phyloP scores from a whole-genome alignment of 2,113 vertebrate species.

The Dipodomys stephensi region DNA sequence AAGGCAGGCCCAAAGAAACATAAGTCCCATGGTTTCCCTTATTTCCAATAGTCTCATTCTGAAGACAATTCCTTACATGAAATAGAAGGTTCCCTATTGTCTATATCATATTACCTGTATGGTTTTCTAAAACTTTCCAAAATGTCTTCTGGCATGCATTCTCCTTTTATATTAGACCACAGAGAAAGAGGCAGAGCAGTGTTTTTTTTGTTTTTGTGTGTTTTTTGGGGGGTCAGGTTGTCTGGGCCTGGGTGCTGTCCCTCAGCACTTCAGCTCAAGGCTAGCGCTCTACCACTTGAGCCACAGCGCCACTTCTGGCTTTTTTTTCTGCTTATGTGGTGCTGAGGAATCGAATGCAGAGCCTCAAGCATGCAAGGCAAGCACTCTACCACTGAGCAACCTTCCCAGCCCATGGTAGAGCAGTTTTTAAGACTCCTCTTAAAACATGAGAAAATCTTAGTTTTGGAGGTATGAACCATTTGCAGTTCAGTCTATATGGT shows the following conservation, averaged over 20 bases:
- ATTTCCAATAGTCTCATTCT: neutral
- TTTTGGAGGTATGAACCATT: neutral
- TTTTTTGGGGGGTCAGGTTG: no score
- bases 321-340: no score
- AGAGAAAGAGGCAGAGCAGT: neutral
- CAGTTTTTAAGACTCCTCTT: neutral
- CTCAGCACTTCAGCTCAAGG: no score
- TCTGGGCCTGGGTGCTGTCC: no score
- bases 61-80: neutral
- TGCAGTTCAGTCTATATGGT: no score
- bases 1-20: no score
- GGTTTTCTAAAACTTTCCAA: neutral
- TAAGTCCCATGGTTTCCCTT: no score
- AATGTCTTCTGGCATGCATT: neutral
- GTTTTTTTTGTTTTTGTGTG: neutral
- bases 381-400: no score
- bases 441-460: neutral
- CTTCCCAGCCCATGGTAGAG: neutral
- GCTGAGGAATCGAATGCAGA: no score
- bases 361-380: no score
- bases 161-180: neutral
- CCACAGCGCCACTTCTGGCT: no score
- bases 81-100: neutral
- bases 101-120: neutral
- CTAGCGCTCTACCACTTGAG: no score